Evolutionary conservation across 2,797 vertebrate species (phyloP).

Genomic region (Molossus alvarezi): DNA sequence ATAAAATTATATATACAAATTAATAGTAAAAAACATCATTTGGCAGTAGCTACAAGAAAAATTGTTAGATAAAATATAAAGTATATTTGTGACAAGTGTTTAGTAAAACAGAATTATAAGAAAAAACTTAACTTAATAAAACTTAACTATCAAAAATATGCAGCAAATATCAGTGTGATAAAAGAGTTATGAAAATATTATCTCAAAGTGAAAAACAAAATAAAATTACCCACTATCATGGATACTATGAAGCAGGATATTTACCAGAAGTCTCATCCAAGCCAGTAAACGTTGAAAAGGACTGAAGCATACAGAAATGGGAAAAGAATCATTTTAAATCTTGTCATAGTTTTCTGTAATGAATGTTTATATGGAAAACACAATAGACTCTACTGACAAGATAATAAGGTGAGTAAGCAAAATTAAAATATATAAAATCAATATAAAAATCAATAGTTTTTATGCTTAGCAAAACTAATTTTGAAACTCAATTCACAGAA

Average conservation of each 20-base stretch:
- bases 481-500: background rate
- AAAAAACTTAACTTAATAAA: background rate
- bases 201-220: background rate
- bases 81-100: background rate
- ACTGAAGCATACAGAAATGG: background rate
- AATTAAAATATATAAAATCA: constrained; percentile 53
- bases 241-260: background rate
- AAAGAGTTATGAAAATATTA: background rate
- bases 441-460: background rate
- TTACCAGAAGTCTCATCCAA: background rate
- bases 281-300: background rate
- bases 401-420: constrained; percentile 35
- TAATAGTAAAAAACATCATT: background rate
- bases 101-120: background rate
- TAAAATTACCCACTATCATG: background rate
- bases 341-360: background rate
- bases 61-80: background rate
- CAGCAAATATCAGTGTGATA: background rate
- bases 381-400: background rate
- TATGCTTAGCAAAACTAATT: constrained; percentile 1
- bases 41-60: background rate
- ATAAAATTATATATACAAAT: background rate
- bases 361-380: background rate
- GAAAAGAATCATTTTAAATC: background rate
- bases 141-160: background rate